phyloP scores from a whole-genome alignment of 2,888 invertebrate genomes.

The Drosophila robusta region DNA sequence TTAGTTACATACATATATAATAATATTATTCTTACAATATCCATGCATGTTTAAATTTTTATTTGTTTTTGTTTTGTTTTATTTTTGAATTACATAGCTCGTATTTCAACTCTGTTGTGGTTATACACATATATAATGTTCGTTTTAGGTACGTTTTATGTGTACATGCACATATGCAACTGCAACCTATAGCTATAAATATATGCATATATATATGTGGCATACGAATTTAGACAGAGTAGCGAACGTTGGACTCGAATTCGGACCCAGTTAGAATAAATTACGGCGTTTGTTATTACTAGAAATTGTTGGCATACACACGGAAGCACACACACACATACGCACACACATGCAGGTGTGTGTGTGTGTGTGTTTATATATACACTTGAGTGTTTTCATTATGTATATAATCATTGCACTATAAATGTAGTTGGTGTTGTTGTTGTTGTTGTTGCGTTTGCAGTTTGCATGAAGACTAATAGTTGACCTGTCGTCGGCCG shows the following conservation, averaged over 20 bases:
- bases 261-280: constrained; percentile 61
- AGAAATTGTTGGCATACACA: constrained; percentile 8
- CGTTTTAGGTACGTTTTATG: constrained; percentile 40
- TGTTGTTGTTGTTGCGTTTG: constrained; percentile 15
- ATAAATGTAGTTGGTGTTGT: constrained; percentile 51
- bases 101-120: constrained; percentile 16
- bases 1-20: constrained; percentile 19
- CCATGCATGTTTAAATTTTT: constrained; percentile 20
- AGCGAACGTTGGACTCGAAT: constrained; percentile 41
- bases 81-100: constrained; percentile 30
- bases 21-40: constrained; percentile 26
- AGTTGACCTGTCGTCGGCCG: constrained; percentile 81
- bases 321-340: constrained; percentile 4
- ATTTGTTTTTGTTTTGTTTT: constrained; percentile 3
- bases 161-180: constrained; percentile 20
- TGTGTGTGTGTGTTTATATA: constrained; percentile 16
- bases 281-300: constrained; percentile 20
- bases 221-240: constrained; percentile 45
- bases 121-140: constrained; percentile 9
- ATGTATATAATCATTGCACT: constrained; percentile 44
- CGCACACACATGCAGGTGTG: not conserved
- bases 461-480: constrained; percentile 60
- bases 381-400: constrained; percentile 9
- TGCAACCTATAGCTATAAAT: constrained; percentile 16
- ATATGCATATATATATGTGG: constrained; percentile 4